Percentiles rank a stretch among this genome's conserved stretches.
Conservation (phyloP, 2,888 invertebrate genomes). For the Dione vanillae region DNA sequence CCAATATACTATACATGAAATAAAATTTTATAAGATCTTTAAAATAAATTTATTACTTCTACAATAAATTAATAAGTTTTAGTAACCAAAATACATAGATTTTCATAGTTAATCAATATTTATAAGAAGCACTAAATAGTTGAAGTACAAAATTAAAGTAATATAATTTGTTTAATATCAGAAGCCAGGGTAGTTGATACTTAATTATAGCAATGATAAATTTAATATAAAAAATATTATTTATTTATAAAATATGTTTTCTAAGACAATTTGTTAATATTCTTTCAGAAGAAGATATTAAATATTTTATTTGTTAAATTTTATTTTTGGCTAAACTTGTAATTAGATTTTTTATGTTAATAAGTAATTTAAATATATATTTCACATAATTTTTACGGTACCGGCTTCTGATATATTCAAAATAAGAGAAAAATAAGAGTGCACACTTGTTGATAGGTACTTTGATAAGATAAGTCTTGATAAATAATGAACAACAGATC, state of each 20-base stretch:
- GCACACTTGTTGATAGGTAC: slow-evolving; percentile 52
- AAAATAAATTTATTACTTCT: too few species aligned
- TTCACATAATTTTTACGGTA: not conserved
- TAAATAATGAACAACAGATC: slow-evolving; percentile 41
- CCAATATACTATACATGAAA: too few species aligned
- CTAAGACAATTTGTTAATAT: too few species aligned
- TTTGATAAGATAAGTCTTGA: slow-evolving; percentile 57
- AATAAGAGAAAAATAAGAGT: slow-evolving; percentile 22
- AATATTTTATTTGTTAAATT: not conserved
- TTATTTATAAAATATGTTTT: not conserved
- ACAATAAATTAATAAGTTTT: too few species aligned
- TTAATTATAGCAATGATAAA: not conserved
- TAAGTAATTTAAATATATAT: not conserved
- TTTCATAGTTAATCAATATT: too few species aligned
- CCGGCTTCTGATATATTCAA: slow-evolving; percentile 5
- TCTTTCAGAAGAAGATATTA: too few species aligned
- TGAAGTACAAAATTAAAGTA: too few species aligned
- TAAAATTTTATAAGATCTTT: too few species aligned
- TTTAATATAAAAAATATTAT: not conserved
- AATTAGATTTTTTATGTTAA: not conserved
- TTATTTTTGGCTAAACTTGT: not conserved
- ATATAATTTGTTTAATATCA: too few species aligned
- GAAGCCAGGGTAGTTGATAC: not conserved
- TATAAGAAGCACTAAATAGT: too few species aligned
- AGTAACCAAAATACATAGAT: too few species aligned